phyloP scores from a whole-genome alignment of 2,113 vertebrate species.

The Heterotilapia buettikoferi region DNA sequence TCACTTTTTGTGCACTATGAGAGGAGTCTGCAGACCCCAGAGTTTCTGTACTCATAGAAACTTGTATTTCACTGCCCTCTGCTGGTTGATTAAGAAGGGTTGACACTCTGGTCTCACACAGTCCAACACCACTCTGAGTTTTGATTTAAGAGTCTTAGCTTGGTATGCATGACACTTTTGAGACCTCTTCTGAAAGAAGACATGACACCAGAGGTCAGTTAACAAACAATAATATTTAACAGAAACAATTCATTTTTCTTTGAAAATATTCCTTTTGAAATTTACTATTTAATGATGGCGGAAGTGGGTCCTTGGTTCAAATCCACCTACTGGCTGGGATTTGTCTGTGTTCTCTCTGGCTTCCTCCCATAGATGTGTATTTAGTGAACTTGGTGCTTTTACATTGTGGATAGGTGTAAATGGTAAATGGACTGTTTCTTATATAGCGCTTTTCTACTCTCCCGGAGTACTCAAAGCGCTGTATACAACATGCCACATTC shows the following conservation, averaged over 20 bases:
- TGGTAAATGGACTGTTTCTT: background rate
- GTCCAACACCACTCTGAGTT: background rate
- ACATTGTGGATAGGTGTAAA: fast-evolving
- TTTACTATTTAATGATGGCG: fast-evolving
- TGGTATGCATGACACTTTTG: background rate
- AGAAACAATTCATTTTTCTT: background rate
- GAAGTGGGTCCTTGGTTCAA: background rate
- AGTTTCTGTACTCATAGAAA: background rate
- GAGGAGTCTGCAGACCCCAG: background rate
- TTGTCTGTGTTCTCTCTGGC: background rate
- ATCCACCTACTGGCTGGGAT: background rate
- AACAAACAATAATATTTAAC: background rate
- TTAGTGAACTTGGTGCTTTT: background rate
- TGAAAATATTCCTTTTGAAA: background rate
- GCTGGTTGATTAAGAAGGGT: background rate
- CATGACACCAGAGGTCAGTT: background rate
- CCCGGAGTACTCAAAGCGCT: fast-evolving
- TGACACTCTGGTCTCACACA: background rate
- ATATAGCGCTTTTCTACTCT: background rate
- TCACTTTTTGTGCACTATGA: background rate
- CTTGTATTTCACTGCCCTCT: constrained; percentile 22
- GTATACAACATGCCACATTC: background rate
- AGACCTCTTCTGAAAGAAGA: background rate
- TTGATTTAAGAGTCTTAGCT: background rate
- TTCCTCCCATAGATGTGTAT: background rate